Percentiles rank a stretch among this genome's conserved stretches.
Conservation (phyloP, 2,113 vertebrate genomes). For the Trematocara variabile region DNA sequence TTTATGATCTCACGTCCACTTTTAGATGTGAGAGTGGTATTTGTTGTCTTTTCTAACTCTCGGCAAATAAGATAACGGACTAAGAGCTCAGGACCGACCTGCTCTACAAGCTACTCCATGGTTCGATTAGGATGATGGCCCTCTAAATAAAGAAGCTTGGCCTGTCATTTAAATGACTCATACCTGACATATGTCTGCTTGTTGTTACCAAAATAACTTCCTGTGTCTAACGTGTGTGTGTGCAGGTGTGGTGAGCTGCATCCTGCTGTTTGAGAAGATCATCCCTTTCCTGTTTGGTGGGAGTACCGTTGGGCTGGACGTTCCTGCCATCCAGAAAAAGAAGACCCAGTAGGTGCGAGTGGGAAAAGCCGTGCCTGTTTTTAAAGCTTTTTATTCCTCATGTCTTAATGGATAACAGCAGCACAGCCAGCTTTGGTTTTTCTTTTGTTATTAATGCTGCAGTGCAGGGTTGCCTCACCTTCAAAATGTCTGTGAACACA, state of each 20-base stretch:
- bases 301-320: not conserved
- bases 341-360: constrained; percentile 22
- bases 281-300: constrained; percentile 47
- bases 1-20: not conserved
- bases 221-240: not conserved
- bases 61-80: rapidly evolving
- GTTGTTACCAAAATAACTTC: not conserved
- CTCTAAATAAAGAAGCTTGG: too few relatives aligned
- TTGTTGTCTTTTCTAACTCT: not conserved
- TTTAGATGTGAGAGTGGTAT: not conserved
- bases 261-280: constrained; percentile 65
- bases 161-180: not conserved
- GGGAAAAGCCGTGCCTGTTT: not conserved
- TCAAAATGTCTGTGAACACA: not conserved
- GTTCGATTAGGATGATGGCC: not conserved
- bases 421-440: not conserved
- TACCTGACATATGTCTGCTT: not conserved
- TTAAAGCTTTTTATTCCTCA: not conserved
- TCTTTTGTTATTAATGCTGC: not conserved
- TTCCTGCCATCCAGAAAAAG: not conserved
- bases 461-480: not conserved
- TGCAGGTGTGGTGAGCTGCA: constrained; percentile 63
- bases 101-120: not conserved
- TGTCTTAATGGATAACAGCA: not conserved
- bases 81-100: not conserved